These are phyloP conservation scores for Eugnorisma glareosa DNA, from an alignment of 2,888 invertebrate genomes.

Conservation along the genomic window DNA sequence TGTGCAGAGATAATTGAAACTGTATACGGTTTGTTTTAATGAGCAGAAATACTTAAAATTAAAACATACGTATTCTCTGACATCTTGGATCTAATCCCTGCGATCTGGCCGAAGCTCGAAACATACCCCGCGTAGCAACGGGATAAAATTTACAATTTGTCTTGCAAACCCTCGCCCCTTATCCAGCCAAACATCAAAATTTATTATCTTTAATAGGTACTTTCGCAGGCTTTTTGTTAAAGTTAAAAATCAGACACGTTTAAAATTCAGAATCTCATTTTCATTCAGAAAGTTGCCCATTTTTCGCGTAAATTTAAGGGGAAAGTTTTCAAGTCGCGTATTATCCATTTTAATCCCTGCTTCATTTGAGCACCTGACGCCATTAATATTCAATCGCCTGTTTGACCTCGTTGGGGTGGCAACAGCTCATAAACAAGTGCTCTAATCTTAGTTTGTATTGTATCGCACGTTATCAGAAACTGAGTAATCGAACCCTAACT, in stretches of 20 bases:
- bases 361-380: slow-evolving; percentile 52
- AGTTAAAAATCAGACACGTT: slow-evolving; percentile 61
- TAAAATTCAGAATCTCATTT: slow-evolving; percentile 54
- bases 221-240: slow-evolving; percentile 54
- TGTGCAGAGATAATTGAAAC: slow-evolving; percentile 28
- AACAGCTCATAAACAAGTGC: slow-evolving; percentile 42
- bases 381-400: slow-evolving; percentile 63
- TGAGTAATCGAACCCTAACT: slow-evolving; percentile 27
- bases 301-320: slow-evolving; percentile 52
- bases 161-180: slow-evolving; percentile 50
- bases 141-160: slow-evolving; percentile 60
- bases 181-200: slow-evolving; percentile 55
- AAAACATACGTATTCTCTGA: slow-evolving; percentile 29
- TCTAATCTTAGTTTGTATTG: slow-evolving; percentile 40
- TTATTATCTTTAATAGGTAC: slow-evolving; percentile 55
- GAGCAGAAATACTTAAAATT: slow-evolving; percentile 10
- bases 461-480: slow-evolving; percentile 47
- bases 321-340: slow-evolving; percentile 47
- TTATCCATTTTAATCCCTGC: slow-evolving; percentile 57
- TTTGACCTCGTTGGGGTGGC: slow-evolving; percentile 56
- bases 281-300: slow-evolving; percentile 56
- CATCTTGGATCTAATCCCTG: slow-evolving; percentile 27
- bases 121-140: slow-evolving; percentile 24
- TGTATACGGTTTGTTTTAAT: slow-evolving; percentile 27
- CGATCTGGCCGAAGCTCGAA: slow-evolving; percentile 20